These are phyloP conservation scores for Bombus pascuorum DNA, from an alignment of 1,140 invertebrate species.

Conservation along the genomic window DNA sequence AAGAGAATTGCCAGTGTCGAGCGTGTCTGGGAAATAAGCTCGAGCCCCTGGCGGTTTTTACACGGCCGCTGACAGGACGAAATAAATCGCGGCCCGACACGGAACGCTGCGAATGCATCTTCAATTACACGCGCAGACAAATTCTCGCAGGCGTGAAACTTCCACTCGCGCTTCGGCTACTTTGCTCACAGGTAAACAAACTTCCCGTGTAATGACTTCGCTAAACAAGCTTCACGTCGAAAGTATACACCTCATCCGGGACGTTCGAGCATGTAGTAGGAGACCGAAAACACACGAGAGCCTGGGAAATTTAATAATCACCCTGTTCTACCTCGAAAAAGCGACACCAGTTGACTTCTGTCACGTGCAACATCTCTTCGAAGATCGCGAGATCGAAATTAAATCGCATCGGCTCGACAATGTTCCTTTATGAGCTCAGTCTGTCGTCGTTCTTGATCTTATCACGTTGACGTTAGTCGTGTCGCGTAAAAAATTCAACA, in stretches of 20 bases:
- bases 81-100: neutral
- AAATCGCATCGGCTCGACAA: neutral
- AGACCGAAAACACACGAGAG: neutral
- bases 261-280: neutral
- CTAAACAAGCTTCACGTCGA: neutral
- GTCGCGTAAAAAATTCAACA: too few species aligned
- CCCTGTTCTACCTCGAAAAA: neutral
- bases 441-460: too few species aligned
- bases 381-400: neutral
- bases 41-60: neutral
- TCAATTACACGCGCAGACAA: slow-evolving; percentile 21
- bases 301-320: slow-evolving; percentile 8
- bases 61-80: neutral
- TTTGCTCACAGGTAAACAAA: slow-evolving; percentile 6
- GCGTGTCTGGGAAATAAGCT: neutral
- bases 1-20: neutral
- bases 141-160: neutral
- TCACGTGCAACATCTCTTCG: too few species aligned
- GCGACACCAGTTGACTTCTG: neutral
- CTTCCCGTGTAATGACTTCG: slow-evolving; percentile 20
- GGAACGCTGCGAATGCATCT: slow-evolving; percentile 14
- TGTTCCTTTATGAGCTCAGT: too few species aligned
- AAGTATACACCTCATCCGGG: neutral
- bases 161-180: neutral
- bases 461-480: too few species aligned